Percentiles rank a stretch among this genome's conserved stretches.
These are phyloP conservation scores for Platichthys stellatus DNA, from an alignment of 2,113 vertebrate species.

Conservation along the genomic window DNA sequence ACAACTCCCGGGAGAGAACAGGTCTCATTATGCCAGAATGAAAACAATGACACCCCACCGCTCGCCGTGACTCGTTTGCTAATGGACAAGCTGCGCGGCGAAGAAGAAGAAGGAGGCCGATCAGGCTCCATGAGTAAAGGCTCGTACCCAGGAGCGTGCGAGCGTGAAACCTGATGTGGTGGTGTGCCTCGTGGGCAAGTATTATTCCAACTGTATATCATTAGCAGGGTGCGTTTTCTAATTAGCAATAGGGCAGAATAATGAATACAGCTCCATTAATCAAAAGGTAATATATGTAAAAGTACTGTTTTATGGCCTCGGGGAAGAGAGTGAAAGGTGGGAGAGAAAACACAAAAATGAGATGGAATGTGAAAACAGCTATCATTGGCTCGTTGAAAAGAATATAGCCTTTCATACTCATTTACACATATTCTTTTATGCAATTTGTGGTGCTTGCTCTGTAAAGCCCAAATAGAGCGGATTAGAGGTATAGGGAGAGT, in stretches of 20 bases:
- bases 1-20: conserved; percentile 72
- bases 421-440: conserved; percentile 79
- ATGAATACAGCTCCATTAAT: conserved; percentile 88
- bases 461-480: conserved; percentile 51
- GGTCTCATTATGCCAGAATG: conserved; percentile 74
- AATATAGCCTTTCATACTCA: conserved; percentile 76
- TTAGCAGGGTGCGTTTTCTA: conserved; percentile 84
- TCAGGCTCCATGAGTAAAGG: conserved; percentile 54
- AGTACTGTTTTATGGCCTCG: conserved; percentile 83
- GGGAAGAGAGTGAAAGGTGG: conserved; percentile 80
- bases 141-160: conserved; percentile 49
- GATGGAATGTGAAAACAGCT: conserved; percentile 79
- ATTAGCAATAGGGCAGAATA: conserved; percentile 87
- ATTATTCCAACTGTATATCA: conserved; percentile 86
- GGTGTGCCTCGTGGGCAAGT: conserved; percentile 84
- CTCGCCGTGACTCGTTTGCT: conserved; percentile 74
- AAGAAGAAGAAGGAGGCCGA: conserved; percentile 33
- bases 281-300: conserved; percentile 90
- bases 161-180: conserved; percentile 76
- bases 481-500: conserved; percentile 51
- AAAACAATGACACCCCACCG: conserved; percentile 71
- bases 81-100: conserved; percentile 59
- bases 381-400: conserved; percentile 60
- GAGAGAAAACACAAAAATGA: conserved; percentile 77
- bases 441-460: conserved; percentile 72